Conservation (phyloP, 2,888 invertebrate species). For the Ennomos erosarius region DNA sequence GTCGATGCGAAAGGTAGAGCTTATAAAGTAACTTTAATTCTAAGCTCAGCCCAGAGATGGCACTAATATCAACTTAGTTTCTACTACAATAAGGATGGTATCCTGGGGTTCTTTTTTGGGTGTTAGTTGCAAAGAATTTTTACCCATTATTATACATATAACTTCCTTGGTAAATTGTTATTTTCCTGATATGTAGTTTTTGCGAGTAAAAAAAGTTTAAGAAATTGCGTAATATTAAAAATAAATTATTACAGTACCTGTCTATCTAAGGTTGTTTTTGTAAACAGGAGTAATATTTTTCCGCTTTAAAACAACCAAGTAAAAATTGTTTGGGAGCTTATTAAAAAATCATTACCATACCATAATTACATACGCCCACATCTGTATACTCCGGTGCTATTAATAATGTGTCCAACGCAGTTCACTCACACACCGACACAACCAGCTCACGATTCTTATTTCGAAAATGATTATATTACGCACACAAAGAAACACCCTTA, state of each 20-base stretch:
- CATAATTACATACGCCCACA: constrained; percentile 81
- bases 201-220: no score
- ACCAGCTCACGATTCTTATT: constrained; percentile 49
- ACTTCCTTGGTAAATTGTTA: no score
- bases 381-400: constrained; percentile 73
- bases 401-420: constrained; percentile 70
- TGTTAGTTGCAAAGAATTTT: no score
- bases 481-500: constrained; percentile 52
- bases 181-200: no score
- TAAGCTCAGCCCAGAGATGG: constrained; percentile 14
- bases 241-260: no score
- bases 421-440: constrained; percentile 55
- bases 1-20: no score
- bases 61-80: constrained; percentile 4
- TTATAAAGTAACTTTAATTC: constrained; percentile 11
- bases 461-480: constrained; percentile 50
- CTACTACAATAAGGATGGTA: no score
- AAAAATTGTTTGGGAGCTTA: constrained; percentile 61
- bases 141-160: no score
- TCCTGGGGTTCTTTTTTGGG: no score
- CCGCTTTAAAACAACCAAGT: constrained; percentile 48
- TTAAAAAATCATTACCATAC: constrained; percentile 80
- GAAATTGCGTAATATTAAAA: no score
- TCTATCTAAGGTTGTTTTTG: neutral
- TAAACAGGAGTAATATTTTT: neutral